Conservation (phyloP, 2,888 invertebrate species). For the Scaptomyza polygonia region DNA sequence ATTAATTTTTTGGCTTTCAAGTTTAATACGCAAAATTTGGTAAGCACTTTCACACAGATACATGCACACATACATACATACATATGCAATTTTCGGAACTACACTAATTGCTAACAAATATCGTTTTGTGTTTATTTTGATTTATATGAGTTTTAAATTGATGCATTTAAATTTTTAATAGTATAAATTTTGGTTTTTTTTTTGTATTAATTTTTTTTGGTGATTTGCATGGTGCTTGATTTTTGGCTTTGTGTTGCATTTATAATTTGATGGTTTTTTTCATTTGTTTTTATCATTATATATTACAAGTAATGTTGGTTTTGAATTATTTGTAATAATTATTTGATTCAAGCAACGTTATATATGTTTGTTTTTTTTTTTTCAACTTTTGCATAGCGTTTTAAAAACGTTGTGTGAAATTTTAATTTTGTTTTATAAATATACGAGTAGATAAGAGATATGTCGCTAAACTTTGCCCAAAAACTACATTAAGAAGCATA, state of each 20-base stretch:
- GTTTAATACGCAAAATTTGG: constrained; percentile 32
- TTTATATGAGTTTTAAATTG: constrained; percentile 35
- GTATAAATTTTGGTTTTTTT: constrained; percentile 25
- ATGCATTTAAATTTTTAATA: constrained; percentile 51
- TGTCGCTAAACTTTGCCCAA: constrained; percentile 69
- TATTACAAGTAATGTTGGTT: constrained; percentile 65
- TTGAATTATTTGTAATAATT: constrained; percentile 76
- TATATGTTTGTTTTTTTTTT: background rate
- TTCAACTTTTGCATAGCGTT: constrained; percentile 48
- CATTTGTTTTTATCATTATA: constrained; percentile 46
- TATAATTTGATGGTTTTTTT: constrained; percentile 19
- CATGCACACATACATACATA: constrained; percentile 9
- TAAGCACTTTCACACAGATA: constrained; percentile 28
- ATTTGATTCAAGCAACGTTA: constrained; percentile 52
- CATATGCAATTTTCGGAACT: constrained; percentile 35
- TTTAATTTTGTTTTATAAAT: constrained; percentile 33
- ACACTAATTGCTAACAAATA: constrained; percentile 60
- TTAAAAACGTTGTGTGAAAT: constrained; percentile 63
- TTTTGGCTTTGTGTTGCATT: constrained; percentile 63
- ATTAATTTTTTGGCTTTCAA: constrained; percentile 33
- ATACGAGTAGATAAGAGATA: constrained; percentile 61
- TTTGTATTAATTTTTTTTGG: constrained; percentile 42
- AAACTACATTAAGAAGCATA: constrained; percentile 59
- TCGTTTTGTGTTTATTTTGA: constrained; percentile 19
- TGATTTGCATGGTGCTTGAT: constrained; percentile 65